These are phyloP conservation scores for Aporophyla lueneburgensis DNA, from an alignment of 2,888 invertebrate species.

Conservation along the genomic window DNA sequence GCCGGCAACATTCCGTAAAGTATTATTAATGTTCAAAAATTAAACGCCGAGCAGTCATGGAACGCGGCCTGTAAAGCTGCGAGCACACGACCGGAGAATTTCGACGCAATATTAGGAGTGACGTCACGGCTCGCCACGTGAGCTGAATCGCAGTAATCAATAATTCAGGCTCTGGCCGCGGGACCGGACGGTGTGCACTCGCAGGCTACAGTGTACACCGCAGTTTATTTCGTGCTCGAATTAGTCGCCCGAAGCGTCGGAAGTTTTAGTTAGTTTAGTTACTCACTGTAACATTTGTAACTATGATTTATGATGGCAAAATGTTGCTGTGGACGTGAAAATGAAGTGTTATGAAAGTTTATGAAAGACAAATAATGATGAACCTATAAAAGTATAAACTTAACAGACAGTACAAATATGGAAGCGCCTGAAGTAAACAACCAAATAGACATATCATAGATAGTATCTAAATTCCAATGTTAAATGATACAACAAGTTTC, in stretches of 20 bases:
- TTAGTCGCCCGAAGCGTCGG: slow-evolving; percentile 6
- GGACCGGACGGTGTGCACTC: slow-evolving; percentile 37
- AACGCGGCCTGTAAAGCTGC: slow-evolving; percentile 34
- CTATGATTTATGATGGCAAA: slow-evolving; percentile 3
- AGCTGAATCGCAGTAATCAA: slow-evolving; percentile 61
- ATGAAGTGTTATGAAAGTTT: neutral
- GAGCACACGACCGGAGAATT: slow-evolving; percentile 24
- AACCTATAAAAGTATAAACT: neutral
- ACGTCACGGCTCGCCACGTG: slow-evolving; percentile 56
- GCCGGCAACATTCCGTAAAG: slow-evolving; percentile 40
- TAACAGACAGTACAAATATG: neutral
- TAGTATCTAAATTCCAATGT: neutral
- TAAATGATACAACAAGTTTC: slow-evolving; percentile 30
- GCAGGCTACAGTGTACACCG: slow-evolving; percentile 19
- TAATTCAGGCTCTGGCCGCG: slow-evolving; percentile 55
- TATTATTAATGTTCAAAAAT: slow-evolving; percentile 49
- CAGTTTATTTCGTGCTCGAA: slow-evolving; percentile 38
- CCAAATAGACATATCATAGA: neutral
- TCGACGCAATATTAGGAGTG: slow-evolving; percentile 54
- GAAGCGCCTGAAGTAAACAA: neutral
- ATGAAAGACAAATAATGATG: neutral
- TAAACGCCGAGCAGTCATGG: slow-evolving; percentile 25
- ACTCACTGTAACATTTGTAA: slow-evolving; percentile 1
- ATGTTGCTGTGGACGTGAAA: neutral
- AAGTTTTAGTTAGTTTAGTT: slow-evolving; percentile 23